Evolutionary conservation across 2,797 vertebrate genomes (phyloP).

Genomic region (Poeciliopsis turneri): DNA sequence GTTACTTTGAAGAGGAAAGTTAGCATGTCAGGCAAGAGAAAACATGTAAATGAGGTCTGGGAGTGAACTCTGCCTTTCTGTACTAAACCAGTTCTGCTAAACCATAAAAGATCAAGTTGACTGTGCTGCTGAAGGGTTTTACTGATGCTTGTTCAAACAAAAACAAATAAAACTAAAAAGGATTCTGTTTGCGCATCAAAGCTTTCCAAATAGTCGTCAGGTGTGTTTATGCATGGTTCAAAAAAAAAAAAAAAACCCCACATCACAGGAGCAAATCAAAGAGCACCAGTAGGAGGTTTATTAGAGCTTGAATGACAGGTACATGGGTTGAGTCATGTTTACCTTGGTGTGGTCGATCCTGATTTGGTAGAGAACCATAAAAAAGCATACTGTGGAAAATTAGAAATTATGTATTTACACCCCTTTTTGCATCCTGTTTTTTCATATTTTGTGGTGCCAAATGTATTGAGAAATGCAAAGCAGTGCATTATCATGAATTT

Average conservation of each 20-base stretch:
- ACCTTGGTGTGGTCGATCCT: background rate
- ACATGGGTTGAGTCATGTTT: slow-evolving; percentile 5
- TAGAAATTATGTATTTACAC: background rate
- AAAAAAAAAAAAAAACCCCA: background rate
- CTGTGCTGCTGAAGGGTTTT: slow-evolving; percentile 5
- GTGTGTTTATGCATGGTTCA: slow-evolving; percentile 13
- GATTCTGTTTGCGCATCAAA: slow-evolving; percentile 11
- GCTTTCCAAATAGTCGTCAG: background rate
- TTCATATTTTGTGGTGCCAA: no score
- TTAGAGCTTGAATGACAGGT: background rate
- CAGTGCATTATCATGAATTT: background rate
- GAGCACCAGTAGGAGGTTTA: background rate
- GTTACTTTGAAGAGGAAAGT: background rate
- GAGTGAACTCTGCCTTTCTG: slow-evolving; percentile 9
- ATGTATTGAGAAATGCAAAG: background rate
- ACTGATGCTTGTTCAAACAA: background rate
- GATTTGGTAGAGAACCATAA: background rate
- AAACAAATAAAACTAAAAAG: slow-evolving; percentile 6
- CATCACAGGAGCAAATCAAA: slow-evolving; percentile 12
- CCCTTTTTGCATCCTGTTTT: background rate
- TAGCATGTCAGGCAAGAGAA: slow-evolving; percentile 3
- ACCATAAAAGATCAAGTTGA: background rate
- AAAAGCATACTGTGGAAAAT: background rate
- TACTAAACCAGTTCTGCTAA: background rate
- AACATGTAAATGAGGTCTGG: background rate